Percentiles rank a stretch among this genome's conserved stretches.
These are phyloP conservation scores for Coccyzus lansbergi DNA, from an alignment of 2,797 vertebrate species.

Conservation along the genomic window DNA sequence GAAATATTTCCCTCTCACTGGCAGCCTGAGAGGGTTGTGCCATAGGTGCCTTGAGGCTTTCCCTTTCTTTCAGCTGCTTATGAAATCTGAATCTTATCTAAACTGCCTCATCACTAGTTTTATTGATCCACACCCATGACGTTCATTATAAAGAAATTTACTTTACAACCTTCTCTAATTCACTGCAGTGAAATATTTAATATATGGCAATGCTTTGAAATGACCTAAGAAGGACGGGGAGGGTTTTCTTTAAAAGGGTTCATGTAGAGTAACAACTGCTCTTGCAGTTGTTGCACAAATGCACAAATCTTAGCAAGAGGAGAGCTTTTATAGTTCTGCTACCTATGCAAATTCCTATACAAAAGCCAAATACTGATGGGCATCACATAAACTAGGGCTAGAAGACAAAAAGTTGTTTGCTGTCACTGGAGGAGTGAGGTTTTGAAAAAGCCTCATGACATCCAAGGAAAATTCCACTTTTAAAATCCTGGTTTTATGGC, in stretches of 20 bases:
- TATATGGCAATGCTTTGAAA: neutral
- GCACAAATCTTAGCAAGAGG: neutral
- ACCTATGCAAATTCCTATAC: neutral
- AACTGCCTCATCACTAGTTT: fast-evolving
- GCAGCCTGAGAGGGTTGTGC: neutral
- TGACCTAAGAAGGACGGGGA: neutral
- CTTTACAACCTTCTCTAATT: neutral
- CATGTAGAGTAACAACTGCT: neutral
- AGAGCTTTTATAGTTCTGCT: neutral
- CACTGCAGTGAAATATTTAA: neutral
- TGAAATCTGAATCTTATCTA: neutral
- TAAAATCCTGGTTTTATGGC: neutral
- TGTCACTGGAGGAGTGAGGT: neutral
- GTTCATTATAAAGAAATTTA: neutral
- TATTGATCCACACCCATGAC: neutral
- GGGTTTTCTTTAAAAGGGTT: neutral
- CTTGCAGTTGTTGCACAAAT: too few species aligned
- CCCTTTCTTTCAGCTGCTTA: neutral
- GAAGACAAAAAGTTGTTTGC: neutral
- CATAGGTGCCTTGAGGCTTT: neutral
- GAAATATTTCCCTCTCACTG: fast-evolving
- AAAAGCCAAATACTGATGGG: neutral
- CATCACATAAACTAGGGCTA: neutral
- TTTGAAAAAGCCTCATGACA: neutral
- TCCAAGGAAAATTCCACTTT: neutral